These are phyloP conservation scores for Drosophila formosana DNA, from an alignment of 2,888 invertebrate species.

Conservation along the genomic window DNA sequence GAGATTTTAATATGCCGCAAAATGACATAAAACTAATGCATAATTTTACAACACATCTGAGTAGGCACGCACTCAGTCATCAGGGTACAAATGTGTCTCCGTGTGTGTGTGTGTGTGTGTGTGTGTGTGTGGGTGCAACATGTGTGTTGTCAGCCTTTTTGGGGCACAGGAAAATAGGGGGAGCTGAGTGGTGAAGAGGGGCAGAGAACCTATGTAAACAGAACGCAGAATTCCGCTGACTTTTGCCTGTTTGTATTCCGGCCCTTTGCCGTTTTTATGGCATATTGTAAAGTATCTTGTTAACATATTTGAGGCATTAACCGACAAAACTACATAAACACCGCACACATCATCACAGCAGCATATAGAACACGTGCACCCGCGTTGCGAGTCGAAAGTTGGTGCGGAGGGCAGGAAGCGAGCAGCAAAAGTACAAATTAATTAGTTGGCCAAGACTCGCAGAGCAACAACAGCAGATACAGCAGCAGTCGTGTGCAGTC, in stretches of 20 bases:
- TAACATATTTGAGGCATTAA: slow-evolving; percentile 79
- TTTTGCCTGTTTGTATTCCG: slow-evolving; percentile 60
- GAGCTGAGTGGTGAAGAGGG: neutral
- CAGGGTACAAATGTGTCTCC: slow-evolving; percentile 28
- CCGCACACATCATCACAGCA: slow-evolving; percentile 14
- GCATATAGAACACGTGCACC: slow-evolving; percentile 38
- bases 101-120: slow-evolving; percentile 17
- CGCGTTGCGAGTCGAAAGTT: neutral
- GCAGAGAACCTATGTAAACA: slow-evolving; percentile 71
- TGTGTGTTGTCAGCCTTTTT: slow-evolving; percentile 63
- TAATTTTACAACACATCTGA: slow-evolving; percentile 81
- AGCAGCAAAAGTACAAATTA: slow-evolving; percentile 67
- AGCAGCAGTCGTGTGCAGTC: slow-evolving; percentile 40
- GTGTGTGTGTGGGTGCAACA: slow-evolving; percentile 36
- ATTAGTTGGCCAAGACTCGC: slow-evolving; percentile 65
- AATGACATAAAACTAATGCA: slow-evolving; percentile 82
- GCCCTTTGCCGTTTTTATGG: slow-evolving; percentile 63
- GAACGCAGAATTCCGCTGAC: slow-evolving; percentile 71
- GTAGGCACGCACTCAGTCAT: slow-evolving; percentile 66
- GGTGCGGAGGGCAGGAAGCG: neutral
- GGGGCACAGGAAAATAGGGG: slow-evolving; percentile 26
- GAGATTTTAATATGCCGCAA: slow-evolving; percentile 80
- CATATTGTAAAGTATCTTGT: slow-evolving; percentile 78
- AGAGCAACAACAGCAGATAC: slow-evolving; percentile 35
- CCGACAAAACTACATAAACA: slow-evolving; percentile 62